These are phyloP conservation scores for Eledone cirrhosa DNA, from an alignment of 2,888 invertebrate genomes.

Conservation along the genomic window DNA sequence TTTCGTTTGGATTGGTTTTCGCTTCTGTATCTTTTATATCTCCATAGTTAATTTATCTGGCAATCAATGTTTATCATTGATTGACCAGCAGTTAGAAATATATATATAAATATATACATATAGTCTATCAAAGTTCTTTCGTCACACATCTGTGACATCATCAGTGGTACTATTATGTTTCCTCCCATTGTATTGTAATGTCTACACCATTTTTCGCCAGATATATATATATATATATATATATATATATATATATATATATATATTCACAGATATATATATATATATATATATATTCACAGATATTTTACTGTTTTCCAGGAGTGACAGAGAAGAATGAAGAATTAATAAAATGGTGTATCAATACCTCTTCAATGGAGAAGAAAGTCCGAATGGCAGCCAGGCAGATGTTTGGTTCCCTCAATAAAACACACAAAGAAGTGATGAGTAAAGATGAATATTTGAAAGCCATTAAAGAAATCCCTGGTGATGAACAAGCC, in stretches of 20 bases:
- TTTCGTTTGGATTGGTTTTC: too few species aligned
- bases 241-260: not conserved
- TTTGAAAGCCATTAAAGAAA: conserved; percentile 49
- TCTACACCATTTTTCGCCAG: too few species aligned
- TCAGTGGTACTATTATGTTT: too few species aligned
- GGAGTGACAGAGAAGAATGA: conserved; percentile 80
- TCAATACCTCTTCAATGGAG: conserved; percentile 85
- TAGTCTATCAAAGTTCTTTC: too few species aligned
- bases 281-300: not conserved
- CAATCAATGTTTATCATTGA: too few species aligned
- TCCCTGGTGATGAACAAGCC: conserved; percentile 51
- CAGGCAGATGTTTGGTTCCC: conserved; percentile 83
- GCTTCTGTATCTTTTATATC: too few species aligned
- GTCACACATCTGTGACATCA: too few species aligned
- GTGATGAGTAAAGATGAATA: conserved; percentile 75
- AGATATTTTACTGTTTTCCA: conserved; percentile 37
- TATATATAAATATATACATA: too few species aligned
- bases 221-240: too few species aligned
- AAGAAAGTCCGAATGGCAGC: conserved; percentile 88
- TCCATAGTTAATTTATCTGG: too few species aligned
- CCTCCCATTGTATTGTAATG: too few species aligned
- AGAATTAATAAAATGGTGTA: conserved; percentile 79
- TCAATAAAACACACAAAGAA: conserved; percentile 72
- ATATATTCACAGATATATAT: not conserved
- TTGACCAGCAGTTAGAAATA: too few species aligned